A percentile compares a stretch with the other conserved stretches of the same genome.
Evolutionary conservation across 2,797 vertebrate species (phyloP).

Genomic region (Lacerta bilineata): DNA sequence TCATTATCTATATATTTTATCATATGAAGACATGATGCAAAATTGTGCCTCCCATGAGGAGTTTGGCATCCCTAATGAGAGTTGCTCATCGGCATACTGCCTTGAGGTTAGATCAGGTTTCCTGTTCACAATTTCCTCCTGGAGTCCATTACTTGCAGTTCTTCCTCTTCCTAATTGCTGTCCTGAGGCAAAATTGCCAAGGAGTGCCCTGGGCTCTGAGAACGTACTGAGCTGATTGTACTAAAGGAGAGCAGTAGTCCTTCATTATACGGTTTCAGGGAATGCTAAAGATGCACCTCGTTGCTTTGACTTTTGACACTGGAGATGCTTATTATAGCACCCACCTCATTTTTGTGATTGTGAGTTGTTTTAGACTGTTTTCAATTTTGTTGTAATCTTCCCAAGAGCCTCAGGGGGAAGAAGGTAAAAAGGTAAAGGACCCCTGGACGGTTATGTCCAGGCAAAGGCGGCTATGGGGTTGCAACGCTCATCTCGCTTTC

Average conservation of each 20-base stretch:
- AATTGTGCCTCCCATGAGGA: not conserved
- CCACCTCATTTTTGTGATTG: no score
- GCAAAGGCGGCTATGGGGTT: no score
- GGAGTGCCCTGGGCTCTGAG: not conserved
- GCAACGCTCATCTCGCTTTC: no score
- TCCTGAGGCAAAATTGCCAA: not conserved
- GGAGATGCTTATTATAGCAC: no score
- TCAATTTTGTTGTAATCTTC: no score
- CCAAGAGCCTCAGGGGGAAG: no score
- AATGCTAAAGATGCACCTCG: no score
- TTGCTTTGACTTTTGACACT: no score
- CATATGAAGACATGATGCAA: not conserved
- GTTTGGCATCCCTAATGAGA: no score
- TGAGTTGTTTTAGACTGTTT: no score
- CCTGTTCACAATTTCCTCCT: not conserved
- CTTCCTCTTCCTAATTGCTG: conserved; percentile 12
- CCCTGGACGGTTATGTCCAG: no score
- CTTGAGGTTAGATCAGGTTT: not conserved
- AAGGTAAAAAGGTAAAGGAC: no score
- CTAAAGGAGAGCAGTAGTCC: not conserved
- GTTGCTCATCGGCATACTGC: not conserved
- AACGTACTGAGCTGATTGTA: not conserved
- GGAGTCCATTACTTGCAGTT: not conserved
- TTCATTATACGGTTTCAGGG: not conserved
- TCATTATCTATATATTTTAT: not conserved